Evolutionary conservation across 2,888 invertebrate genomes (phyloP), one percentile per base, ranked within the genome.

Genomic region (Dendrolimus houi): DNA sequence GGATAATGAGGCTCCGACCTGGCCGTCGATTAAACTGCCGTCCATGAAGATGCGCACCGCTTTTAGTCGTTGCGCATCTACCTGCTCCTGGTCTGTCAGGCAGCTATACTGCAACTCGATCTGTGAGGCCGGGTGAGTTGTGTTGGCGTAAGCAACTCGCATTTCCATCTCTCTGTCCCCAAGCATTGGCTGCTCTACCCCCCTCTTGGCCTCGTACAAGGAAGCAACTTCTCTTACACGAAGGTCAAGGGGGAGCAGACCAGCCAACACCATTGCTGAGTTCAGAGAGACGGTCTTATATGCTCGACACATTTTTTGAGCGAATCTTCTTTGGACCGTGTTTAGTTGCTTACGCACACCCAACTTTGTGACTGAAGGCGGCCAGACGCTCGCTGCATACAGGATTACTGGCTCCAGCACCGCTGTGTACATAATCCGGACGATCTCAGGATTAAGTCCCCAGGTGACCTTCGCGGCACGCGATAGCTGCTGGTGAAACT

Each of bases 221-320:
- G 9, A 10, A 42, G 42, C 42, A 10, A 10, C 42, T 10, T 42
- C 42, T 2, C 2, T 9, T 8, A 42, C 2, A 8, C 42, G 40
- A 1, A 62, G 29, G 54, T 62, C 60, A 0, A 62, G 55, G 1
- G 61, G 61, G 1, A 61, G 53, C 9, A 59, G 10, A 14, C 61
- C 59, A 0, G 59, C 29, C 52, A 62, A 42, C 14, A 58, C 6
- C 29, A 62, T 56, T 1, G 61, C 60, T 13, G 65, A 56, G 41
- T 60, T 59, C 3, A 64, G 58, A 2, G 65, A 66, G 7, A 59
- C 60, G 0, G 65, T 65, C 0, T 60, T 14, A 52, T 62, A 59
- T 0, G 60, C 53, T 52, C 56, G 59, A 0, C n/a, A 10, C 0
- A 63, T 41, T 41, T 62, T 65, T n/a, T 61, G 61, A 0, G 56